Evolutionary conservation across 2,113 vertebrate genomes (phyloP).

Genomic region (Sakesphorus luctuosus): DNA sequence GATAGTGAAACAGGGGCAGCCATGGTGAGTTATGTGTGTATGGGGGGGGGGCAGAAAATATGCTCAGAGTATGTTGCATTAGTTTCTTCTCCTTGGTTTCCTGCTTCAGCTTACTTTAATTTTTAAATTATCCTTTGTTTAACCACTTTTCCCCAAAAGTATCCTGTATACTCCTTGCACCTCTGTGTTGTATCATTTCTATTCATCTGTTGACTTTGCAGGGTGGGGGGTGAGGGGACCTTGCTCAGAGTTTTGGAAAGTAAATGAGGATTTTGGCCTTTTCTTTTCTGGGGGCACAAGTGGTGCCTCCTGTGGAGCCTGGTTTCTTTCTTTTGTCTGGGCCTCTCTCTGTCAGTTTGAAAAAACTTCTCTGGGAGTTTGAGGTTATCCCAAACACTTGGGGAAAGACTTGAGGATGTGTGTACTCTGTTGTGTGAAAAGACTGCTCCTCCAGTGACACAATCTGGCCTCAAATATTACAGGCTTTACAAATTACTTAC

Average conservation of each 20-base stretch:
- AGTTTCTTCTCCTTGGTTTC: not conserved
- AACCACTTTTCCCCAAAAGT: not conserved
- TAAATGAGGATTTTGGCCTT: not conserved
- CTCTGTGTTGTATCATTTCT: not conserved
- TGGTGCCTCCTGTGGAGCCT: not conserved
- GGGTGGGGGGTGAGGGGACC: not conserved
- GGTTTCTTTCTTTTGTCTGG: not conserved
- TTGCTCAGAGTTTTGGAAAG: not conserved
- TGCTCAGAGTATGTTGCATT: not conserved
- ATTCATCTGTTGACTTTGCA: not conserved
- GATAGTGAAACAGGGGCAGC: not conserved
- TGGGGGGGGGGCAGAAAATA: not conserved
- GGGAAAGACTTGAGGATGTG: not conserved
- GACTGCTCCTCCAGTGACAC: not conserved
- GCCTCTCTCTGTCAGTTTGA: not conserved
- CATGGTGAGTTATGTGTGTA: not conserved
- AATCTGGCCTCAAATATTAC: not conserved
- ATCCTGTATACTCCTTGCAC: not conserved
- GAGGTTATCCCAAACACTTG: not conserved
- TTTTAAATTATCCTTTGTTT: not conserved
- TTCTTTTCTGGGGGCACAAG: not conserved
- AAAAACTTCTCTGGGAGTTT: not conserved
- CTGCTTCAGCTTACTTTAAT: not conserved
- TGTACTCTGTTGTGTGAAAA: not conserved
- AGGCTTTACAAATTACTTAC: not conserved